A percentile compares a stretch with the other conserved stretches of the same genome.
Conservation (phyloP, 1,140 invertebrate species). For the Pinna nobilis region DNA sequence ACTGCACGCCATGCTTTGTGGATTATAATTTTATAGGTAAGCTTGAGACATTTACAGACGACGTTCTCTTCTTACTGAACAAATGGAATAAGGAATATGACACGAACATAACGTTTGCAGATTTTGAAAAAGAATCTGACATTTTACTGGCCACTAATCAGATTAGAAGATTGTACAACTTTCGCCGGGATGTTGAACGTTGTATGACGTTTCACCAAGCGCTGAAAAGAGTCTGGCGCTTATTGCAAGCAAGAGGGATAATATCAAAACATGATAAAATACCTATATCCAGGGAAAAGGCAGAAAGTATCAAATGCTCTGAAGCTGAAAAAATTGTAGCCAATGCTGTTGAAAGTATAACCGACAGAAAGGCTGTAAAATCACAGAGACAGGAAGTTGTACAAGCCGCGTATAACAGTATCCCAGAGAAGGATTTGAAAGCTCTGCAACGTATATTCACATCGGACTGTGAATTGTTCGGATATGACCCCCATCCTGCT, state of each 20-base stretch:
- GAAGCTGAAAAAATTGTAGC: not conserved
- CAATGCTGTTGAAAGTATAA: not conserved
- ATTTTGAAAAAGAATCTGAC: conserved; percentile 36
- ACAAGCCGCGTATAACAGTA: conserved; percentile 29
- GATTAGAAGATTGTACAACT: conserved; percentile 11
- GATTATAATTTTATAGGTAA: conserved; percentile 48
- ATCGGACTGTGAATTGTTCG: conserved; percentile 37
- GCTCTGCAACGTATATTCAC: conserved; percentile 20
- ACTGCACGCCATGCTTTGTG: conserved; percentile 45
- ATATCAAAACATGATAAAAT: conserved; percentile 17
- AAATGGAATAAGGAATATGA: conserved; percentile 31
- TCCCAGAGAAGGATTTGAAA: conserved; percentile 26
- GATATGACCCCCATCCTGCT: conserved; percentile 34
- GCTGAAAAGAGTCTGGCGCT: conserved; percentile 35
- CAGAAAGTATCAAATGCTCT: not conserved
- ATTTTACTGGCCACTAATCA: conserved; percentile 6
- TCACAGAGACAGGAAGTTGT: conserved; percentile 19
- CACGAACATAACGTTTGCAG: conserved; percentile 24
- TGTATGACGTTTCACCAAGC: conserved; percentile 35
- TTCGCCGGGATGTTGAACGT: not conserved
- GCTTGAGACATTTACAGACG: conserved; percentile 47
- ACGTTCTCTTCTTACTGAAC: conserved; percentile 36
- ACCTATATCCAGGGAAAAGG: conserved; percentile 24
- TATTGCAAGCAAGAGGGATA: conserved; percentile 45
- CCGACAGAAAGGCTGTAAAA: not conserved